These are phyloP conservation scores for Poecilia picta DNA, from an alignment of 2,797 vertebrate genomes.

Conservation along the genomic window DNA sequence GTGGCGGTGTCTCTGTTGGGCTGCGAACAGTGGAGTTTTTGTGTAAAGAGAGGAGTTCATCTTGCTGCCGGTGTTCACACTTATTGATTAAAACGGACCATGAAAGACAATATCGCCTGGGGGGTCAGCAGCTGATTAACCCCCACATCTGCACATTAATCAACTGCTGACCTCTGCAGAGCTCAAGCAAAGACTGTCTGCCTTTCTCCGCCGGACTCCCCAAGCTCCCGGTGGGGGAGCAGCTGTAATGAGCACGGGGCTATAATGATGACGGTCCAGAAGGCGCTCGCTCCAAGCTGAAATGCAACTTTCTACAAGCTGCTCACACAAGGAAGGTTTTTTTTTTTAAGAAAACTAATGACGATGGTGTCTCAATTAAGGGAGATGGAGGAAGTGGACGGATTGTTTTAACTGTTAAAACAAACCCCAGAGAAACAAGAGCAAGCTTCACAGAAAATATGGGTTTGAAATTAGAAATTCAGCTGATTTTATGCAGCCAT, in stretches of 20 bases:
- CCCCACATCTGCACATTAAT: constrained; percentile 73
- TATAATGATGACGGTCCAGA: constrained; percentile 57
- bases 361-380: constrained; percentile 14
- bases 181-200: constrained; percentile 66
- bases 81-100: constrained; percentile 77
- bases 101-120: constrained; percentile 66
- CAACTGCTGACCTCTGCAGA: constrained; percentile 71
- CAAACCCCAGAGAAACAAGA: neutral
- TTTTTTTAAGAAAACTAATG: constrained; percentile 19
- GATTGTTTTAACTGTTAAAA: neutral
- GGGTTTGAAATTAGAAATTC: neutral
- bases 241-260: constrained; percentile 58
- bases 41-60: constrained; percentile 44
- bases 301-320: constrained; percentile 24
- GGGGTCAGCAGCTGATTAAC: constrained; percentile 80
- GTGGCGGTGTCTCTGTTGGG: neutral
- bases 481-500: neutral
- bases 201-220: constrained; percentile 24
- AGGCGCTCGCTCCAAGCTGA: constrained; percentile 38
- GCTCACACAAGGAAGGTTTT: constrained; percentile 2
- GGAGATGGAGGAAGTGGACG: constrained; percentile 10
- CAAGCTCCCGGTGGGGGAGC: constrained; percentile 42
- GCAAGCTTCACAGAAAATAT: neutral
- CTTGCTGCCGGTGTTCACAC: constrained; percentile 52
- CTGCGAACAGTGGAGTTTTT: constrained; percentile 7